Conservation (phyloP, 2,113 vertebrate species). For the Romanogobio albipinnatus region DNA sequence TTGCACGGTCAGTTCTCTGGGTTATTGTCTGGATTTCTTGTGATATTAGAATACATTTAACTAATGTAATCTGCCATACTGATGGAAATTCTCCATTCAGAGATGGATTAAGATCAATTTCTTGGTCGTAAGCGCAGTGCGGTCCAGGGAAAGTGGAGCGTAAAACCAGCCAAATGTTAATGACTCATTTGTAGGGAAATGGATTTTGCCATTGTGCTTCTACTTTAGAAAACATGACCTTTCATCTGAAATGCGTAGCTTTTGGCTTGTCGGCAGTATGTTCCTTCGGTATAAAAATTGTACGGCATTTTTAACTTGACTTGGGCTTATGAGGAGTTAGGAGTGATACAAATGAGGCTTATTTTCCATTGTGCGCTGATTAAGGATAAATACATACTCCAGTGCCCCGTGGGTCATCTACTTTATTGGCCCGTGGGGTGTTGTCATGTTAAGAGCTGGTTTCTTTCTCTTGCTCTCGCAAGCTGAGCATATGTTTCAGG, state of each 20-base stretch:
- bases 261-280: background rate
- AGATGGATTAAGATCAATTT: constrained; percentile 56
- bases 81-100: constrained; percentile 46
- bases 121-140: constrained; percentile 21
- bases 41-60: constrained; percentile 35
- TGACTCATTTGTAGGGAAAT: constrained; percentile 48
- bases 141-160: constrained; percentile 37
- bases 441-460: constrained; percentile 50
- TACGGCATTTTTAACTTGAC: background rate
- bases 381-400: constrained; percentile 68
- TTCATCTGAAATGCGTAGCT: constrained; percentile 22
- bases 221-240: constrained; percentile 48
- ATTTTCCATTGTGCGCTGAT: constrained; percentile 58
- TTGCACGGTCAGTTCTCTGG: constrained; percentile 32
- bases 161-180: constrained; percentile 50
- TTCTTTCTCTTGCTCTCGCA: constrained; percentile 54
- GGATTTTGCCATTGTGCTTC: constrained; percentile 14
- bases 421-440: constrained; percentile 59
- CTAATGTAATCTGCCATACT: constrained; percentile 32
- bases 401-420: constrained; percentile 60
- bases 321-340: constrained; percentile 49
- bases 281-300: constrained; percentile 14
- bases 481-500: constrained; percentile 66
- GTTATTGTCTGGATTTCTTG: constrained; percentile 32
- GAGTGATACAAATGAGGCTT: constrained; percentile 56